These are phyloP conservation scores for Semibalanus balanoides DNA, from an alignment of 1,140 invertebrate genomes.

Conservation along the genomic window DNA sequence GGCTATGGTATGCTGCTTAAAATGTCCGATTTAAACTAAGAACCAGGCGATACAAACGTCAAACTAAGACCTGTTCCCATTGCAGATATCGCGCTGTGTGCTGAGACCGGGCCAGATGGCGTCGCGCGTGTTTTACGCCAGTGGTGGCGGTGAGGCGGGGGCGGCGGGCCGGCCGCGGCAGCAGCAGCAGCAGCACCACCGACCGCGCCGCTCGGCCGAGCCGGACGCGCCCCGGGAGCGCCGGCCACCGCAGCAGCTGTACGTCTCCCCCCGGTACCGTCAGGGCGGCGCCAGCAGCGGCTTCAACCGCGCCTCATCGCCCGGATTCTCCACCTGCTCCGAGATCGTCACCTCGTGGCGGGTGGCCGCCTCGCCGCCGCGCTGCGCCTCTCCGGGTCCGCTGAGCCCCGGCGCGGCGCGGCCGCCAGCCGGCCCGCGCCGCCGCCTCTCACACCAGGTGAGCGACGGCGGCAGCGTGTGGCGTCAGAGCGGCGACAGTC, in stretches of 20 bases:
- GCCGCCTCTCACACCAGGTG: not conserved
- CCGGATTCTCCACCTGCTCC: not conserved
- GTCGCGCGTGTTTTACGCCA: too few relatives aligned
- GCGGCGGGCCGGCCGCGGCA: too few relatives aligned
- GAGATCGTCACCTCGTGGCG: not conserved
- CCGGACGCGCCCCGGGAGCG: not conserved
- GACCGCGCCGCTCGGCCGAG: not conserved
- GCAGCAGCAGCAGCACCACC: too few relatives aligned
- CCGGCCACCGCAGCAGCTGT: not conserved
- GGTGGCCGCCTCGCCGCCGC: too few relatives aligned
- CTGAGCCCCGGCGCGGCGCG: not conserved
- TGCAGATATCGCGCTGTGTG: too few relatives aligned
- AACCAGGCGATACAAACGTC: too few relatives aligned
- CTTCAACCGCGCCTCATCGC: not conserved
- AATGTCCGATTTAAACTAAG: too few relatives aligned
- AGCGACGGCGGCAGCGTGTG: not conserved
- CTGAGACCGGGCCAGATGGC: too few relatives aligned
- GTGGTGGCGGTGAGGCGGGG: too few relatives aligned
- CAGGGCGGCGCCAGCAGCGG: not conserved
- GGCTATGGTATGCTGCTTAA: too few relatives aligned
- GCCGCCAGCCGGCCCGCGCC: too few relatives aligned
- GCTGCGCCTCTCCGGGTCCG: not conserved
- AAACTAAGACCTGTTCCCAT: too few relatives aligned
- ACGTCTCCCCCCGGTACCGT: not conserved
- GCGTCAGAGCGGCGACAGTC: not conserved